Base-by-base conservation (phyloP, 2,888 invertebrate species). In the Exephanes ischioxanthus region DNA sequence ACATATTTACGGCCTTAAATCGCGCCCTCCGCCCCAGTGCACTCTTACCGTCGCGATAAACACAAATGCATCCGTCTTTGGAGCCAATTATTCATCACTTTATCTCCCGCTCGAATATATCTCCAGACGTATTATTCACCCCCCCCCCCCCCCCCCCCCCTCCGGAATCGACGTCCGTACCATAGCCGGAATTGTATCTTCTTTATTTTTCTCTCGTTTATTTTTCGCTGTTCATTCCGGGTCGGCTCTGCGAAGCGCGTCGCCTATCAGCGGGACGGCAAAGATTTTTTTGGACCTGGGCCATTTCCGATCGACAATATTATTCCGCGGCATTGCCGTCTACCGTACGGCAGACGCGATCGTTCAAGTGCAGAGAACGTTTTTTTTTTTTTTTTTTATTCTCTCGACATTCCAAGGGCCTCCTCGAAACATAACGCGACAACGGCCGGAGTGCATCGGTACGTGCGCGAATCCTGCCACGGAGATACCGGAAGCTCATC, bases 1-100 rank as follows among this genome's bases (percentile, higher is more conserved):
- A 88, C 92, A 87, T 91, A 91, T 92, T 92, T 91, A 92, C 90
- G 88, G 90, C 86, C 87, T 86, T 61, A 88, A 91, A 92, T 91
- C 86, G 89, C 89, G 88, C 88, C 79, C 86, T 85, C 84, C 88
- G 51, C 55, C 3, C 16, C 30, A 11, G 22, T 63, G 7, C 33
- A 19, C 51, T 61, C 63, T 63, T 63, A 33, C 30, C 16, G 63
- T 6, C 14, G 63, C 2, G 16, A 16, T 30, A 30, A 16, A 61
- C 26, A 37, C 30, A 37, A 45, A 26, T 53, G 7, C 30, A 63
- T 41, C 26, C 53, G 53, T 63, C 41, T 79, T 63, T 30, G n/a
- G 6, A 55, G 48, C 58, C 67, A 58, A 76, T 84, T 72, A 84
- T 80, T 76, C 37, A 66, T 51, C 6, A 11, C 37, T 80, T 80